Conservation (phyloP, 2,888 invertebrate genomes). For the Dynastes maya region DNA sequence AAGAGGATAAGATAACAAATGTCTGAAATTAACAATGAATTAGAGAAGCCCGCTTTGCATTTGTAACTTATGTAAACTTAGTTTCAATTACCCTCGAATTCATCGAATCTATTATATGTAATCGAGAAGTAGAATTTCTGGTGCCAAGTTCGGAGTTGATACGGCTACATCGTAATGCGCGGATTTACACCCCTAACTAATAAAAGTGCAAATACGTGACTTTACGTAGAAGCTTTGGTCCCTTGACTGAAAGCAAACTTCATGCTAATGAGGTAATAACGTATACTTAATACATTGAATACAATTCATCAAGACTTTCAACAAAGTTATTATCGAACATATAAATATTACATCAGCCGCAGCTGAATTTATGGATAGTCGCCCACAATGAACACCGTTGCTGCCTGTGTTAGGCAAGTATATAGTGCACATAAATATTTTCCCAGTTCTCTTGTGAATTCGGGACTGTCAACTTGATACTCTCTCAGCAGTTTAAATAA, state of each 20-base stretch:
- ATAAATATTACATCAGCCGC: neutral
- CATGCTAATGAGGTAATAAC: neutral
- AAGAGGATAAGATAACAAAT: too few relatives aligned
- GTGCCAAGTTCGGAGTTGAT: neutral
- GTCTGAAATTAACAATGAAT: too few relatives aligned
- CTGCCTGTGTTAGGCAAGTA: too few relatives aligned
- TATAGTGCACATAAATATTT: too few relatives aligned
- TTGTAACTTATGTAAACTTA: too few relatives aligned
- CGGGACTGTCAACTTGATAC: too few relatives aligned
- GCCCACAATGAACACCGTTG: too few relatives aligned
- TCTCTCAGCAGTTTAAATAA: too few relatives aligned
- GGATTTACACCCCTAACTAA: conserved; percentile 1
- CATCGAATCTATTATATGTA: conserved; percentile 9
- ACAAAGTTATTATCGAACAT: neutral
- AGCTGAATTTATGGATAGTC: neutral
- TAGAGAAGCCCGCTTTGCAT: too few relatives aligned
- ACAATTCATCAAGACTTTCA: neutral
- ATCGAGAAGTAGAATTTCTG: conserved; percentile 3
- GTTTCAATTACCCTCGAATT: neutral
- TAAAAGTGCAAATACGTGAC: conserved; percentile 3
- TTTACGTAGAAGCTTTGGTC: neutral
- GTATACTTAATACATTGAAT: neutral
- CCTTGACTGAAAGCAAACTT: neutral
- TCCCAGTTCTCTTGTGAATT: too few relatives aligned
- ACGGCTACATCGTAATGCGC: neutral